A percentile compares a stretch with the other conserved stretches of the same genome.
Evolutionary conservation across 1,140 invertebrate genomes (phyloP).

Genomic region (Luehdorfia chinensis): DNA sequence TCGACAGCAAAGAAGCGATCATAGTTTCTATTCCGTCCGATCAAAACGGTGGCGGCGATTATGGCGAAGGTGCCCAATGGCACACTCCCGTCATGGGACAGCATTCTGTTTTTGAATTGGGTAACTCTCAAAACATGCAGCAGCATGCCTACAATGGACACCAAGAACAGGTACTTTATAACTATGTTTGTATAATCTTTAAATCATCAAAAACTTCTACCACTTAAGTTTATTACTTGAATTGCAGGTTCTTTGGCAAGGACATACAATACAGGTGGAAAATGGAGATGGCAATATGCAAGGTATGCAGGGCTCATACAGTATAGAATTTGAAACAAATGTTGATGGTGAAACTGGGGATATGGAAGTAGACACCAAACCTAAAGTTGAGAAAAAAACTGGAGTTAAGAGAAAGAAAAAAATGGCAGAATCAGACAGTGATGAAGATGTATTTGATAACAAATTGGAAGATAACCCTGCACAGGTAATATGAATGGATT

Average conservation of each 20-base stretch:
- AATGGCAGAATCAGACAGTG: conserved; percentile 65
- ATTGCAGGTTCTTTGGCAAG: conserved; percentile 80
- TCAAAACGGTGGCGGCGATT: conserved; percentile 66
- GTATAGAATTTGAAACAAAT: conserved; percentile 56
- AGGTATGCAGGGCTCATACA: conserved; percentile 48
- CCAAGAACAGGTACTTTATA: conserved; percentile 66
- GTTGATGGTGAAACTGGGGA: conserved; percentile 49
- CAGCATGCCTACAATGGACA: conserved; percentile 68
- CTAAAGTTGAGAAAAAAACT: conserved; percentile 72
- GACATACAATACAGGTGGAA: conserved; percentile 79
- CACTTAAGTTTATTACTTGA: too few relatives aligned
- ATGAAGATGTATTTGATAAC: conserved; percentile 73
- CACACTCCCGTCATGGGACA: conserved; percentile 78
- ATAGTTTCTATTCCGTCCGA: conserved; percentile 70
- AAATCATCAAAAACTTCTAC: too few relatives aligned
- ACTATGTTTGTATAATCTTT: too few relatives aligned
- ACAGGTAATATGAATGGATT: too few relatives aligned
- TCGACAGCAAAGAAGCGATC: conserved; percentile 77
- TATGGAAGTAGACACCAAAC: conserved; percentile 68
- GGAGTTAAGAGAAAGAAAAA: conserved; percentile 74
- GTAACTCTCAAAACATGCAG: conserved; percentile 59
- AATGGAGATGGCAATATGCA: conserved; percentile 62
- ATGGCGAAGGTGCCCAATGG: conserved; percentile 77
- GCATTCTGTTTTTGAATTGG: conserved; percentile 71
- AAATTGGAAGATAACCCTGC: conserved; percentile 73